Evolutionary conservation across 2,888 invertebrate species (phyloP).

Genomic region (Stenoptilia bipunctidactyla): DNA sequence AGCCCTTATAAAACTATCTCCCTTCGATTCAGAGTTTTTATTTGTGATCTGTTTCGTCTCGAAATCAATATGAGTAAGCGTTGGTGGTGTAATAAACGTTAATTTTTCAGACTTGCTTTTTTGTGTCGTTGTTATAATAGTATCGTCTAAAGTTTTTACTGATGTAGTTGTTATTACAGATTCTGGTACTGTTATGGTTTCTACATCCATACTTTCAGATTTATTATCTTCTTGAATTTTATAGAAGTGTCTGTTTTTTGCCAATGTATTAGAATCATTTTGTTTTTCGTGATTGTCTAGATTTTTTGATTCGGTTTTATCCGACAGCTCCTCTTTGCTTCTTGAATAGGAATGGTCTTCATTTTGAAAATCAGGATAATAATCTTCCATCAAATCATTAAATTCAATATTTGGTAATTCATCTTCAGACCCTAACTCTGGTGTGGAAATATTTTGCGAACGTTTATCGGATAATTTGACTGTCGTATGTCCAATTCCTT

Average conservation of each 20-base stretch:
- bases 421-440: slow-evolving; percentile 17
- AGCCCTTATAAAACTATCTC: too few species aligned
- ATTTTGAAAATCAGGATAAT: slow-evolving; percentile 39
- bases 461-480: slow-evolving; percentile 11
- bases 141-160: neutral
- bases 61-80: slow-evolving; percentile 39
- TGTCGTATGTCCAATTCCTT: slow-evolving; percentile 12
- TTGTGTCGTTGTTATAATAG: slow-evolving; percentile 7
- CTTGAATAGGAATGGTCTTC: slow-evolving; percentile 3
- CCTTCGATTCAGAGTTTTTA: slow-evolving; percentile 10
- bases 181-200: neutral
- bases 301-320: neutral
- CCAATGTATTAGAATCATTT: neutral
- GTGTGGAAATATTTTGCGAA: slow-evolving; percentile 15
- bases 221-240: neutral
- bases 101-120: slow-evolving; percentile 17
- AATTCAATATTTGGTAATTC: slow-evolving; percentile 20
- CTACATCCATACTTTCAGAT: neutral
- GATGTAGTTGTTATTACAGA: neutral
- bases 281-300: neutral
- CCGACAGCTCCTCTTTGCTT: slow-evolving; percentile 10
- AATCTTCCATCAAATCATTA: slow-evolving; percentile 35
- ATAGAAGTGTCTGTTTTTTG: neutral
- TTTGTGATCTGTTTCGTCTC: slow-evolving; percentile 29
- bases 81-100: slow-evolving; percentile 29